A percentile compares a stretch with the other conserved stretches of the same genome.
Conservation (phyloP, 2,113 vertebrate species). For the Brachyhypopomus occidentalis region DNA sequence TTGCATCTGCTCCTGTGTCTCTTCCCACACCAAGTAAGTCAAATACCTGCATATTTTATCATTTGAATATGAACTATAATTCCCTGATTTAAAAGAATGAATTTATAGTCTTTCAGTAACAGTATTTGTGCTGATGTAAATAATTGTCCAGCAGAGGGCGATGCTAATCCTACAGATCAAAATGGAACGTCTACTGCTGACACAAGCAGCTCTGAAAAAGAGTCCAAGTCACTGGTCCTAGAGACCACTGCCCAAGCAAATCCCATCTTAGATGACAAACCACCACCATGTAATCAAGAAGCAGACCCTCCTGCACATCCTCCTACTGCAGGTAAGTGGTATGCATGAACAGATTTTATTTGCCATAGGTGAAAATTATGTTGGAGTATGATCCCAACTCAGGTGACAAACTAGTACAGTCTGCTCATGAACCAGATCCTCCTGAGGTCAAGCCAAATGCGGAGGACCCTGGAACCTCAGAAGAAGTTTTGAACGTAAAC, state of each 20-base stretch:
- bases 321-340: no score
- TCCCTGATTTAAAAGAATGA: background rate
- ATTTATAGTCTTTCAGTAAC: background rate
- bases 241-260: constrained; percentile 36
- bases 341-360: no score
- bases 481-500: constrained; percentile 14
- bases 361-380: no score
- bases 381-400: constrained; percentile 30
- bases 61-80: background rate
- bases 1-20: constrained; percentile 40
- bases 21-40: constrained; percentile 62
- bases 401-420: constrained; percentile 23
- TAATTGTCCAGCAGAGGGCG: constrained; percentile 47
- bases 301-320: constrained; percentile 17
- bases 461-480: constrained; percentile 9
- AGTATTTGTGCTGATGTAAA: background rate
- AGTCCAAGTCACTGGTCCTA: background rate
- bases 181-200: background rate
- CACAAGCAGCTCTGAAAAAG: background rate
- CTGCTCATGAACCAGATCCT: constrained; percentile 37
- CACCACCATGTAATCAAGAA: constrained; percentile 28
- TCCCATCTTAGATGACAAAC: constrained; percentile 36
- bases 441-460: background rate
- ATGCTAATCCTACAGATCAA: constrained; percentile 9
- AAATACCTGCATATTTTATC: background rate